Conservation (phyloP, 2,888 invertebrate genomes). For the Amphipoea oculea region DNA sequence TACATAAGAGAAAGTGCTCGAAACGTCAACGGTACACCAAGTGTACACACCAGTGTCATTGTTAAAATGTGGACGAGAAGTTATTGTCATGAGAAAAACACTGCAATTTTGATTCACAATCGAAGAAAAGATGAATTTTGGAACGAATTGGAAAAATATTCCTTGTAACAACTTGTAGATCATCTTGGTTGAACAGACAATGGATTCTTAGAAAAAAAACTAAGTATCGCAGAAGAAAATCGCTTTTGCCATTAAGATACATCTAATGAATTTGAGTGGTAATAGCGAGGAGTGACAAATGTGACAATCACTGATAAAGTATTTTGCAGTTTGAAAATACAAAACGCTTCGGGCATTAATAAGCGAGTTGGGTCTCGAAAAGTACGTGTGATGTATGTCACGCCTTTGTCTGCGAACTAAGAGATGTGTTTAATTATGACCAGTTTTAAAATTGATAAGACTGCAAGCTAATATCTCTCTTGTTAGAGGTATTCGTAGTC, state of each 20-base stretch:
- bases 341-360: constrained; percentile 44
- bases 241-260: neutral
- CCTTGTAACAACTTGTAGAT: neutral
- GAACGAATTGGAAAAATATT: neutral
- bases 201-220: neutral
- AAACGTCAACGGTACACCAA: too few species aligned
- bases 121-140: neutral
- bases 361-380: constrained; percentile 64
- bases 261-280: neutral
- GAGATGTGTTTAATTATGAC: constrained; percentile 6
- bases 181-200: neutral
- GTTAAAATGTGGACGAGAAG: neutral
- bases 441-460: too few species aligned
- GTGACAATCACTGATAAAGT: neutral
- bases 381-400: constrained; percentile 53
- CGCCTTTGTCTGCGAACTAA: constrained; percentile 45
- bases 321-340: neutral
- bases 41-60: too few species aligned
- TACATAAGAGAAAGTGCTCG: too few species aligned
- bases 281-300: constrained; percentile 28
- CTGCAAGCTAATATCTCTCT: neutral
- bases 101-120: neutral
- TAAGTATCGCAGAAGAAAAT: neutral
- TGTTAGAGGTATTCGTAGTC: neutral
- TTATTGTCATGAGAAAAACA: neutral